Percentiles rank a stretch among this genome's conserved stretches.
Evolutionary conservation across 2,797 vertebrate genomes (phyloP).

Genomic region (Pachyuromys duprasi): DNA sequence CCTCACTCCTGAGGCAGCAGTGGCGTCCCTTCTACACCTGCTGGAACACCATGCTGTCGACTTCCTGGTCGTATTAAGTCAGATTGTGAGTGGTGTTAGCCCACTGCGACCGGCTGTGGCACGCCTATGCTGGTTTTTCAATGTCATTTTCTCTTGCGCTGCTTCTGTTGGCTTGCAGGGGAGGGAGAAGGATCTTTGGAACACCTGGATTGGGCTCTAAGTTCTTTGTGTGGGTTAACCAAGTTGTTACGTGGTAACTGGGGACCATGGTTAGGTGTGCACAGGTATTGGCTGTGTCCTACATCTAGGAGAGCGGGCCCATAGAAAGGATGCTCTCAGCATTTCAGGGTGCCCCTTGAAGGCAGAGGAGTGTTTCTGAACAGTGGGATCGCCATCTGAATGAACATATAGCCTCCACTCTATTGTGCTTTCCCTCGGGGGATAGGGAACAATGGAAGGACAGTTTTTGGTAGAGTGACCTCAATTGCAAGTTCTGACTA

Average conservation of each 20-base stretch:
- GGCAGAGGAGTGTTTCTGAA: not conserved
- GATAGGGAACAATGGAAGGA: not conserved
- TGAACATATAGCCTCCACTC: not conserved
- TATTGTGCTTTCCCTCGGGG: not conserved
- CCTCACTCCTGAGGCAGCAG: not conserved
- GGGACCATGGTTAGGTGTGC: not conserved
- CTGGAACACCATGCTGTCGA: not conserved
- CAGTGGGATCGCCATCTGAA: not conserved
- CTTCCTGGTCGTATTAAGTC: slow-evolving; percentile 9
- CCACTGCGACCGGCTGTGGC: not conserved
- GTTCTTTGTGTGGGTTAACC: not conserved
- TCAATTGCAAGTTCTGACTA: not conserved
- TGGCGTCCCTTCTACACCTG: not conserved
- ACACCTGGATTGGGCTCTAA: not conserved
- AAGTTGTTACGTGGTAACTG: not conserved
- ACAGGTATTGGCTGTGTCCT: not conserved
- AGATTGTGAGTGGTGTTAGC: not conserved
- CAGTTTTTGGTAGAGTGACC: not conserved
- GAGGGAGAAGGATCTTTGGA: not conserved
- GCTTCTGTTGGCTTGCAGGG: not conserved
- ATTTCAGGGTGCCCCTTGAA: not conserved
- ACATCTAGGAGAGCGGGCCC: not conserved
- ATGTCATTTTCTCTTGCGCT: not conserved
- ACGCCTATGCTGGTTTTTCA: not conserved
- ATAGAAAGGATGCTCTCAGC: not conserved